Conservation (phyloP, 2,113 vertebrate species). For the Indicator maculatus region DNA sequence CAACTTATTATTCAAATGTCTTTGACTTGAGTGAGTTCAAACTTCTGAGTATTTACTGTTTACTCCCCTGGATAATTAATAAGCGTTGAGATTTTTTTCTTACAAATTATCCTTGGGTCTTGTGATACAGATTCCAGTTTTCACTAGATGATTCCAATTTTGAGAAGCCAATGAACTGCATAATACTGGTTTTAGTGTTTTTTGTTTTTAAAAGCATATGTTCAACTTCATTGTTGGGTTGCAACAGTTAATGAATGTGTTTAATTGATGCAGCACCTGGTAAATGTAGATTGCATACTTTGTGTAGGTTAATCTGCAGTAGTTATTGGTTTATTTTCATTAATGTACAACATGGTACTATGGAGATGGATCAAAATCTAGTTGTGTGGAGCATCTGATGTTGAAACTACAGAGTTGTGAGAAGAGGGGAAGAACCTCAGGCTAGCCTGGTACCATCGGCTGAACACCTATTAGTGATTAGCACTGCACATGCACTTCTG, state of each 20-base stretch:
- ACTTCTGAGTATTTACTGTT: background rate
- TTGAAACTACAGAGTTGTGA: background rate
- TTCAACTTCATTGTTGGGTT: background rate
- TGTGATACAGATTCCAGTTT: background rate
- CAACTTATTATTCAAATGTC: background rate
- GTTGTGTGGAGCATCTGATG: background rate
- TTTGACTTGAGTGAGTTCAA: background rate
- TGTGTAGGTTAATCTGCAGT: background rate
- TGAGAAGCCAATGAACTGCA: background rate
- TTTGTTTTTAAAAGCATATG: background rate
- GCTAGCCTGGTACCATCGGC: fast-evolving
- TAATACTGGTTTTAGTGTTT: background rate
- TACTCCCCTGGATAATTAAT: background rate
- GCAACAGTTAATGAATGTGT: background rate
- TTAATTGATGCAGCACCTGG: background rate
- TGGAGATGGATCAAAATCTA: background rate
- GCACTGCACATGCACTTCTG: background rate
- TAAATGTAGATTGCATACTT: background rate
- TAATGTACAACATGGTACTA: fast-evolving
- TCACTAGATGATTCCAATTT: background rate
- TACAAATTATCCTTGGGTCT: background rate
- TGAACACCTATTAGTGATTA: background rate
- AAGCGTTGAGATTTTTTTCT: background rate
- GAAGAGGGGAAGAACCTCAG: background rate
- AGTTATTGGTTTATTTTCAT: background rate